Evolutionary conservation across 2,888 invertebrate genomes (phyloP).

Genomic region (Macropis europaea): DNA sequence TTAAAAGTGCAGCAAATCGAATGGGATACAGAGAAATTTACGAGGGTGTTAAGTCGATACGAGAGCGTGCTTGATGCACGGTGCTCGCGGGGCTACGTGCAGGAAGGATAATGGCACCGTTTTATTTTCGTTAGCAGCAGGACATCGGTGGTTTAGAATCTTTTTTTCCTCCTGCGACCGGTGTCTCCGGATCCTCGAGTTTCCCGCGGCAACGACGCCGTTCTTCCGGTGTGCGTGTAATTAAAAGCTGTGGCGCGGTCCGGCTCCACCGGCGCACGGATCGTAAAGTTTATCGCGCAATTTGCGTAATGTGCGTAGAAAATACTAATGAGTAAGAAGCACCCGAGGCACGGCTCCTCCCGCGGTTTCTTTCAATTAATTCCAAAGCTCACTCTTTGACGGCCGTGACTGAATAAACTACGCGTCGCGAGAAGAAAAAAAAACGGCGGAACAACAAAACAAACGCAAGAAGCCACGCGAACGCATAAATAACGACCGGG

Average conservation of each 20-base stretch:
- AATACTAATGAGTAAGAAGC: conserved; percentile 45
- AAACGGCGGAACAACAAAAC: background rate
- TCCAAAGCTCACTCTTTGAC: conserved; percentile 4
- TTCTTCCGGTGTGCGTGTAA: conserved; percentile 38
- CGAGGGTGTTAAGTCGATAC: conserved; percentile 12
- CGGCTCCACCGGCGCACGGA: conserved; percentile 11
- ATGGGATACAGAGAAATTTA: conserved; percentile 33
- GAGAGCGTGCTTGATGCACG: background rate
- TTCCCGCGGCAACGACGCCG: conserved; percentile 36
- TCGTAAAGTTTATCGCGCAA: conserved; percentile 58
- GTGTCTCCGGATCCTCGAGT: background rate
- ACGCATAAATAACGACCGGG: too few relatives aligned
- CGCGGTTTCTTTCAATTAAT: conserved; percentile 38
- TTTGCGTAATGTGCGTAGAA: conserved; percentile 56
- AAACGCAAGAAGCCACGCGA: background rate
- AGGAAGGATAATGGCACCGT: background rate
- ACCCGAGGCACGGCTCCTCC: background rate
- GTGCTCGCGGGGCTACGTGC: background rate
- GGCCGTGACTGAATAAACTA: conserved; percentile 25
- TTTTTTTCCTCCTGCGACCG: background rate
- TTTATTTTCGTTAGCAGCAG: too few relatives aligned
- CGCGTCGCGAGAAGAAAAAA: background rate
- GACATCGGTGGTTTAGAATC: too few relatives aligned
- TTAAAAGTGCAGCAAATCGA: conserved; percentile 12
- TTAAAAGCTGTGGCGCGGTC: conserved; percentile 25